A percentile compares a stretch with the other conserved stretches of the same genome.
phyloP scores from a whole-genome alignment of 1,140 invertebrate genomes.

The Bradysia coprophila region DNA sequence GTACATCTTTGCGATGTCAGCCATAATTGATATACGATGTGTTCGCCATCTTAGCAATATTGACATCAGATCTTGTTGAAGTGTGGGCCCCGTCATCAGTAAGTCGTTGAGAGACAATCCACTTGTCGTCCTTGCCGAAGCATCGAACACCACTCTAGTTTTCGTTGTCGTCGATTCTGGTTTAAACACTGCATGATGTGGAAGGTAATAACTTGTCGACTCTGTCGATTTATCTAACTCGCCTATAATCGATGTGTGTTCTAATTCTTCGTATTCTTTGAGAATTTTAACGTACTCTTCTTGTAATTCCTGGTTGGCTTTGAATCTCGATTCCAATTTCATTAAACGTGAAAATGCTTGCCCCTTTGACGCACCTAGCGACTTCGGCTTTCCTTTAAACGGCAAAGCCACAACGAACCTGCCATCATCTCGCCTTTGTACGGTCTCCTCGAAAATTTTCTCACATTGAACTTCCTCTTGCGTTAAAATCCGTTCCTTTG shows the following conservation, averaged over 20 bases:
- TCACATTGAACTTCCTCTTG: constrained; percentile 9
- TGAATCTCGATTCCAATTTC: not conserved
- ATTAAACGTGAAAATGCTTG: not conserved
- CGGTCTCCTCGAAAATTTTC: constrained; percentile 9
- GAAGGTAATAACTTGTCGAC: constrained; percentile 6
- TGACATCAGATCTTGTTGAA: constrained; percentile 20
- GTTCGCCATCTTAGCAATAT: constrained; percentile 18
- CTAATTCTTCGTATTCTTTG: constrained; percentile 12
- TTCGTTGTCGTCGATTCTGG: constrained; percentile 6
- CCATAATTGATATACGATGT: constrained; percentile 9
- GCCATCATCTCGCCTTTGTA: constrained; percentile 6
- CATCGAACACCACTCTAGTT: constrained; percentile 8
- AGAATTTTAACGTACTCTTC: constrained; percentile 11
- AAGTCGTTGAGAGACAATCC: constrained; percentile 16
- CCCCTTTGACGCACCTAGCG: not conserved
- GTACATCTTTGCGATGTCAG: constrained; percentile 19
- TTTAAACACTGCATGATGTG: constrained; percentile 12
- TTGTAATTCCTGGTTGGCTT: constrained; percentile 1
- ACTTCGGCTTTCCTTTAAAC: not conserved
- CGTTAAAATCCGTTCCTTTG: not conserved
- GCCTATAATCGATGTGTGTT: no score
- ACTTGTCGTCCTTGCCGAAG: constrained; percentile 8
- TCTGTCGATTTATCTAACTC: constrained; percentile 7
- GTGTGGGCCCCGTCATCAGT: constrained; percentile 12
- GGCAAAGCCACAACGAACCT: constrained; percentile 5